These are phyloP conservation scores for Eucidaris tribuloides DNA, from an alignment of 35 echinoderm and acorn worm species.

Conservation along the genomic window DNA sequence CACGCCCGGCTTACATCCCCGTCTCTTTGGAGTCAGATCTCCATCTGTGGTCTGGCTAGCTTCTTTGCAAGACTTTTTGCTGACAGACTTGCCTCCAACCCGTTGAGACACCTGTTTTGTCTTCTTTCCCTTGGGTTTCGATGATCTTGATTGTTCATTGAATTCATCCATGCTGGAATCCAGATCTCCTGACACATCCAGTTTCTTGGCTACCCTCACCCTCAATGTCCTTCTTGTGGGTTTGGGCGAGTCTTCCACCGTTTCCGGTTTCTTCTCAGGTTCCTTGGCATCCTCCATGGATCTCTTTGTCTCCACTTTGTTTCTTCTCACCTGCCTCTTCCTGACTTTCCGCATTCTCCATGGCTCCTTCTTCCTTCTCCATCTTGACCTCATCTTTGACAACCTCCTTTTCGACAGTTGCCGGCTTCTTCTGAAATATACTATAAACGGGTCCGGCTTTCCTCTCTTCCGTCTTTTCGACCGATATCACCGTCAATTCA, in stretches of 20 bases:
- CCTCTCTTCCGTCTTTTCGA: neutral
- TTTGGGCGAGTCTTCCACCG: neutral
- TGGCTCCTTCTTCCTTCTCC: neutral
- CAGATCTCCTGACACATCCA: neutral
- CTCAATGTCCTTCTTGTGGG: neutral
- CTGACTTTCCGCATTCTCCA: neutral
- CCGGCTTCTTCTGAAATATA: constrained; percentile 32
- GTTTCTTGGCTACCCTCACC: neutral
- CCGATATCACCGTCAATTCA: constrained; percentile 10
- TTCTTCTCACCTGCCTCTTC: neutral
- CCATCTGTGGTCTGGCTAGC: no score
- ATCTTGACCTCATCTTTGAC: neutral
- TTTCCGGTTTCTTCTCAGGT: neutral
- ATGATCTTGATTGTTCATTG: neutral
- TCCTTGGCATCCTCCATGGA: neutral
- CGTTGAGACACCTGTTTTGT: neutral
- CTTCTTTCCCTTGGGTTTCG: neutral
- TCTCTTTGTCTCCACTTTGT: neutral
- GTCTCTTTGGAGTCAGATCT: no score
- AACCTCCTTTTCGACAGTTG: neutral
- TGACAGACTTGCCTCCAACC: no score
- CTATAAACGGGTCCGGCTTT: constrained; percentile 35
- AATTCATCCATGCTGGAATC: constrained; percentile 7
- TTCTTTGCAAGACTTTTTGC: no score
- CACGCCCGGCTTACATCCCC: no score